Evolutionary conservation across 2,113 vertebrate genomes (phyloP).

Genomic region (Xenopus laevis): DNA sequence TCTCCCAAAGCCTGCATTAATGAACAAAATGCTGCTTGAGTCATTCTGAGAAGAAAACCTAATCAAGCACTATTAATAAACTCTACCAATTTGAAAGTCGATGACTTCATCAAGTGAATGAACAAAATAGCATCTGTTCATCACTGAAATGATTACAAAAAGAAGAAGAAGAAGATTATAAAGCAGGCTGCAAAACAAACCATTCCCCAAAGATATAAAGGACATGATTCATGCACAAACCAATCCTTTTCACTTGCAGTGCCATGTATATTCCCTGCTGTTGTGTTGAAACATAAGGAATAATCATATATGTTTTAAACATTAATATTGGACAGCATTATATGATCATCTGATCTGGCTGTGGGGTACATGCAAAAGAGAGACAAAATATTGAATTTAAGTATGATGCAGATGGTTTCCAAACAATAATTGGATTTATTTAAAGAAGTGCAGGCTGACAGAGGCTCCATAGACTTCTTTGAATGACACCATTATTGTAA

Average conservation of each 20-base stretch:
- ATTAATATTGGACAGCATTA: too few relatives aligned
- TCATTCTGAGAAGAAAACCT: slow-evolving; percentile 40
- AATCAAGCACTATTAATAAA: slow-evolving; percentile 26
- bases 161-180: not conserved
- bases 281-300: not conserved
- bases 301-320: too few relatives aligned
- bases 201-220: not conserved
- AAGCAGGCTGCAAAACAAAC: not conserved
- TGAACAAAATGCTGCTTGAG: slow-evolving; percentile 43
- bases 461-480: too few relatives aligned
- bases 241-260: not conserved
- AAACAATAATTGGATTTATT: too few relatives aligned
- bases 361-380: too few relatives aligned
- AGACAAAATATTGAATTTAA: too few relatives aligned
- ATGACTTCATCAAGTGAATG: slow-evolving; percentile 25
- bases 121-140: slow-evolving; percentile 20
- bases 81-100: slow-evolving; percentile 44
- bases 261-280: not conserved
- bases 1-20: slow-evolving; percentile 24
- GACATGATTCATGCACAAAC: slow-evolving; percentile 1
- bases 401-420: too few relatives aligned
- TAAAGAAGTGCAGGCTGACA: too few relatives aligned
- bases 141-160: slow-evolving; percentile 33
- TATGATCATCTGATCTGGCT: too few relatives aligned
- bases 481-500: too few relatives aligned